phyloP scores from a whole-genome alignment of 1,140 invertebrate species.

The Drosophila orosa region DNA sequence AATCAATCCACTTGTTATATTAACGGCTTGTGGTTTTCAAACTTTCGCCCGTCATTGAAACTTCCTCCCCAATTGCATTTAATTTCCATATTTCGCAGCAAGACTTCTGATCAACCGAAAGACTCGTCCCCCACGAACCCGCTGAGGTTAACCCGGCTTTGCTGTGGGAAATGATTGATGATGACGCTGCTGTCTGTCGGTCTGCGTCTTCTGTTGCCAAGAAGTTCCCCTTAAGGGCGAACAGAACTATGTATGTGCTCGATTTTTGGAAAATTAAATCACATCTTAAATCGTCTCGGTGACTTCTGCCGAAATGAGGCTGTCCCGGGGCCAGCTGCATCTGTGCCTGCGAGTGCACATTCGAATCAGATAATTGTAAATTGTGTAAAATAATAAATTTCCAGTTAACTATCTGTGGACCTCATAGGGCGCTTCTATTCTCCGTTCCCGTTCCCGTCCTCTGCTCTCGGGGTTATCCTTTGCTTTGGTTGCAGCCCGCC shows the following conservation, averaged over 20 bases:
- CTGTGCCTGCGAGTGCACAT: constrained; percentile 63
- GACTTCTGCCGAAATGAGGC: constrained; percentile 58
- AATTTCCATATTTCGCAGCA: constrained; percentile 32
- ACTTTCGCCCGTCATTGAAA: background rate
- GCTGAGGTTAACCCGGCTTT: constrained; percentile 35
- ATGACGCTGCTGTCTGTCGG: constrained; percentile 20
- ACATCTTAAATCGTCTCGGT: constrained; percentile 68
- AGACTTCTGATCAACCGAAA: constrained; percentile 10
- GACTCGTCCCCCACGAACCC: background rate
- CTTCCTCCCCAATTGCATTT: constrained; percentile 12
- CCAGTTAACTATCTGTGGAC: constrained; percentile 79
- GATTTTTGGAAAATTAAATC: constrained; percentile 67
- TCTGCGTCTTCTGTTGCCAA: background rate
- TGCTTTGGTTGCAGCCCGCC: constrained; percentile 20
- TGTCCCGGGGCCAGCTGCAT: constrained; percentile 35
- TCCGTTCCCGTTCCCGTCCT: background rate
- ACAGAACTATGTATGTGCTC: constrained; percentile 3
- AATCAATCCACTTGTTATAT: constrained; percentile 19
- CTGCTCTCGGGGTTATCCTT: constrained; percentile 16
- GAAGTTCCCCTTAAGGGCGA: constrained; percentile 22
- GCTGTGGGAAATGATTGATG: constrained; percentile 39
- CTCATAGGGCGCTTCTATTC: constrained; percentile 75
- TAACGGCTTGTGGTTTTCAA: constrained; percentile 14
- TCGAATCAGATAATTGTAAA: constrained; percentile 83
- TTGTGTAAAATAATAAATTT: constrained; percentile 83